These are phyloP conservation scores for Menura novaehollandiae DNA, from an alignment of 2,113 vertebrate species.

Conservation along the genomic window DNA sequence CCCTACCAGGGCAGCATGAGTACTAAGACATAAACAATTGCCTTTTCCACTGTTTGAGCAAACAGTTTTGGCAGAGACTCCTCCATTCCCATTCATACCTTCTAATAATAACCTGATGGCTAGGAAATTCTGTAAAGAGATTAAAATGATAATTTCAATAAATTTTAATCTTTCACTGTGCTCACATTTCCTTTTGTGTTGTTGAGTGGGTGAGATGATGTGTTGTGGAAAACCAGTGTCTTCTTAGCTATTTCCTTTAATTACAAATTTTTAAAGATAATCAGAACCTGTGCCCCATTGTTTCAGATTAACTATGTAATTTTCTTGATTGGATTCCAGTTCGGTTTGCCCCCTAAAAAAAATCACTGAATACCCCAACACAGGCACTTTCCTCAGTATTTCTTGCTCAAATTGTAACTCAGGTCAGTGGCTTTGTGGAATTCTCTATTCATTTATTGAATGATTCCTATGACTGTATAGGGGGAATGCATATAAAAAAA, in stretches of 20 bases:
- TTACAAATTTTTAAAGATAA: not conserved
- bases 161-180: not conserved
- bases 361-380: not conserved
- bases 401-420: not conserved
- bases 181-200: not conserved
- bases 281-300: rapidly evolving
- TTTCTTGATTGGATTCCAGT: not conserved
- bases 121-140: not conserved
- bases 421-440: not conserved
- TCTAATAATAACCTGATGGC: not conserved
- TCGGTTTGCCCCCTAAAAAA: not conserved
- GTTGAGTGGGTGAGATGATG: not conserved
- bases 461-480: not conserved
- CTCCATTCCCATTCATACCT: not conserved
- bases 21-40: not conserved
- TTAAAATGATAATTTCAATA: not conserved
- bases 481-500: not conserved
- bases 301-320: not conserved
- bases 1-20: not conserved
- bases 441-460: not conserved
- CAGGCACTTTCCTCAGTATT: not conserved
- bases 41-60: not conserved
- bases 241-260: not conserved
- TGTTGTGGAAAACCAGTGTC: not conserved
- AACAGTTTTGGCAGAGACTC: not conserved